Conservation (phyloP, 92 coral and sea anemone species). For the Pocillopora grandis region DNA sequence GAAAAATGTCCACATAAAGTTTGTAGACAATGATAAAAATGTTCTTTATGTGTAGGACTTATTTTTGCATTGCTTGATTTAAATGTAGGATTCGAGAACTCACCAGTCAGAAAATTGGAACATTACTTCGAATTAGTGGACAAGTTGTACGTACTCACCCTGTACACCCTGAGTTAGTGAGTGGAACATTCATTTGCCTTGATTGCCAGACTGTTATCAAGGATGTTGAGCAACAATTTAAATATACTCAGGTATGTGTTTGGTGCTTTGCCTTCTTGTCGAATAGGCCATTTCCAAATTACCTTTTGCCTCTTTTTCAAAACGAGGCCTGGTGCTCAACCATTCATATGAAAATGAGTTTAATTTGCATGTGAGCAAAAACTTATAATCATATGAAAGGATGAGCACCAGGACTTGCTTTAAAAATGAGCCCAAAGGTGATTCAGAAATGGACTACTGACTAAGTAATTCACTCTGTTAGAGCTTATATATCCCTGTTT, state of each 20-base stretch:
- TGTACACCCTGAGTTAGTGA: conserved; percentile 95
- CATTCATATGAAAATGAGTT: too few species aligned
- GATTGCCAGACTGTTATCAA: conserved; percentile 97
- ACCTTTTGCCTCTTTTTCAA: too few species aligned
- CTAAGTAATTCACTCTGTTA: background rate
- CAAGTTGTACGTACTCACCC: conserved; percentile 99
- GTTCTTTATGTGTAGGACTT: too few species aligned
- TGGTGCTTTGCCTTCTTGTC: background rate
- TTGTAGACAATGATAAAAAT: too few species aligned
- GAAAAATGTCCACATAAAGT: too few species aligned
- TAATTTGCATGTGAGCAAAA: too few species aligned
- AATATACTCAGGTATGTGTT: conserved; percentile 86
- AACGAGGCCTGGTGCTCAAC: too few species aligned
- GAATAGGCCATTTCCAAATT: too few species aligned
- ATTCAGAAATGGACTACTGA: background rate
- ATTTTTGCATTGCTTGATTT: background rate
- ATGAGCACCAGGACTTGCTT: too few species aligned
- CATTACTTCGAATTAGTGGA: conserved; percentile 87
- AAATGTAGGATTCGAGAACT: conserved; percentile 87
- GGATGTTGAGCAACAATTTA: conserved; percentile 99
- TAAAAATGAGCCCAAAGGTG: too few species aligned
- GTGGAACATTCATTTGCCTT: conserved; percentile 91
- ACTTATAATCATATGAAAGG: too few species aligned
- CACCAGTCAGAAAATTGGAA: conserved; percentile 95
- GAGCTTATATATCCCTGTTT: too few species aligned